Base-by-base conservation (phyloP, 2,888 invertebrate genomes). In the Trichopria drosophilae region DNA sequence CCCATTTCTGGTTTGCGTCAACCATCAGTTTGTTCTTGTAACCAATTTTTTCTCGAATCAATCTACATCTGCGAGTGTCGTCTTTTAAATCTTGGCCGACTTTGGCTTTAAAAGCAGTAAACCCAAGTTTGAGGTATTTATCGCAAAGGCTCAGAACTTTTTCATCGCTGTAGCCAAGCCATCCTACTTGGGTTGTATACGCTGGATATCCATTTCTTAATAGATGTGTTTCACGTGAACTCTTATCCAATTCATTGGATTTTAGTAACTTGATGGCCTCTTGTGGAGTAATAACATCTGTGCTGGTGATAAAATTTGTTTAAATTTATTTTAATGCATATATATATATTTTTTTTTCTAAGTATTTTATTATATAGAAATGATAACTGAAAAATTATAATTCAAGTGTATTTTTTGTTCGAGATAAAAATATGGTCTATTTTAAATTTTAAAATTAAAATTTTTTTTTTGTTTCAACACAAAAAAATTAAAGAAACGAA, bases 1-100 rank as follows among this genome's bases (percentile, higher is more conserved):
- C 88, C 93, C 94, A 95, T 1, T 87, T 84, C 80, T 90, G 92
- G 74, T 93, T 93, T 0, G 92, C 90, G 68, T 93, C 92, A 3
- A 92, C 82, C 90, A 92, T 91, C 83, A 94, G 76, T 58, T 81
- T 77, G 45, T 84, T 87, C 16, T 90, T 82, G 61, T 82, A 77
- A 4, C 93, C 93, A 59, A 94, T 91, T 24, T 80, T 80, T 53
- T 86, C 81, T 26, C 94, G 81, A 3, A 94, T 86, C 6, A 87
- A 76, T 59, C 79, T 78, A 64, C 90, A 86, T 52, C 94, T 77
- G 56, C 84, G 80, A 32, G 82, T 82, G 69, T 94, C 94, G 60
- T 89, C 87, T 53, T 87, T 81, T 13, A 92, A 71, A 73, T 86
- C 83, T 54, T 82, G 80, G 1, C 94, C 95, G n/a, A 95, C 92